phyloP scores from a whole-genome alignment of 2,113 vertebrate genomes.

The Bos taurus region ARS-UCD2.0 NC_037351.1:2359501-2360000 shows the following conservation, averaged over 20 bases:
- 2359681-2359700: neutral
- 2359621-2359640: neutral
- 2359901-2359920: neutral
- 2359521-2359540: neutral
- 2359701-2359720: accelerated
- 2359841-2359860: neutral
- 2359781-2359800: accelerated
- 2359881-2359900: neutral
- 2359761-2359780: accelerated
- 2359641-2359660: too few relatives aligned
- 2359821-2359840: neutral
- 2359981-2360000: conserved; percentile 85
- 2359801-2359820: accelerated
- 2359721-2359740: neutral
- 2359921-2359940: neutral
- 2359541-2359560: neutral
- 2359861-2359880: neutral
- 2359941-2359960: neutral
- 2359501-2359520: neutral
- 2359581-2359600: neutral
- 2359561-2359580: neutral
- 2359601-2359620: neutral
- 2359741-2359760: accelerated
- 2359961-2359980: neutral
- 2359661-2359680: neutral